Conservation (phyloP, 2,113 vertebrate species). For the Hyperopisus bebe region DNA sequence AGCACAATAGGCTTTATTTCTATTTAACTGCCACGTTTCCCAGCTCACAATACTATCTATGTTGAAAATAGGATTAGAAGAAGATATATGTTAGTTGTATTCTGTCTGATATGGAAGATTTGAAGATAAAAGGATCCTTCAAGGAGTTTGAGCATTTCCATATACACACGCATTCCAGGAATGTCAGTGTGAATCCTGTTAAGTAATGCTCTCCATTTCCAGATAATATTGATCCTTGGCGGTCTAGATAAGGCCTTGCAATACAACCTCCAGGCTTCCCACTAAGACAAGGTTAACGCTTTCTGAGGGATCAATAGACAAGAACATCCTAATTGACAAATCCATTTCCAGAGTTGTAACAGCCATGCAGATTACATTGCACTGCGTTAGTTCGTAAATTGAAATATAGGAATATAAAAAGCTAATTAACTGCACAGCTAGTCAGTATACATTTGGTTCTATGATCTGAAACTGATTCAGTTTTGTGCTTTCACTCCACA, state of each 20-base stretch:
- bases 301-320: conserved; percentile 2
- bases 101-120: conserved; percentile 17
- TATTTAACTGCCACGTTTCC: not conserved
- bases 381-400: not conserved
- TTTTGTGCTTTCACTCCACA: not conserved
- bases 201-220: conserved; percentile 18
- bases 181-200: conserved; percentile 19
- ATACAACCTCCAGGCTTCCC: conserved; percentile 7
- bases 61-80: conserved; percentile 12
- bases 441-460: not conserved
- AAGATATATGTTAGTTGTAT: conserved; percentile 5
- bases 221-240: conserved; percentile 25
- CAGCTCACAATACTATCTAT: conserved; percentile 14
- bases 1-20: conserved; percentile 4
- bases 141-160: conserved; percentile 26
- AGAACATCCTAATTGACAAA: conserved; percentile 4
- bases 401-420: not conserved
- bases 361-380: not conserved
- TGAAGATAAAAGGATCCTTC: conserved; percentile 16
- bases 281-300: not conserved
- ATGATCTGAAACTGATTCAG: not conserved
- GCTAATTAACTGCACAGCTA: not conserved
- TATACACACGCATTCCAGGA: conserved; percentile 22
- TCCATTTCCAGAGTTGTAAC: not conserved
- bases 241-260: conserved; percentile 13